Conservation (phyloP, 2,888 invertebrate species). For the Pyrrhopygopsis socrates region DNA sequence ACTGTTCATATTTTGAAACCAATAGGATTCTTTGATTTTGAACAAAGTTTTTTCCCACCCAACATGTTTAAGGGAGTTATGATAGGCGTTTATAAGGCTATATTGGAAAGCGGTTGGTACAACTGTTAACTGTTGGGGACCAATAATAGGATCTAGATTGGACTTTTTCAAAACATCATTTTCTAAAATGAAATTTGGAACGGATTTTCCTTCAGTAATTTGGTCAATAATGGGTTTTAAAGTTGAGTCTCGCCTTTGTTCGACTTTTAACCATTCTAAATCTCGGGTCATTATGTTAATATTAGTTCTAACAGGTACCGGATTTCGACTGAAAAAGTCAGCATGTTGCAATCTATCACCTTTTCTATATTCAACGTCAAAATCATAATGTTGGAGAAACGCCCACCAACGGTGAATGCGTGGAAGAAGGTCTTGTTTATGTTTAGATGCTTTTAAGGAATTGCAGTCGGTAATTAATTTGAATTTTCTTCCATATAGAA, state of each 20-base stretch:
- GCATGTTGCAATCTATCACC: conserved; percentile 23
- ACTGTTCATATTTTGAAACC: conserved; percentile 59
- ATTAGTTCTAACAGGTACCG: conserved; percentile 51
- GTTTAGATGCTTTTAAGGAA: neutral
- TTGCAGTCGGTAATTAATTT: neutral
- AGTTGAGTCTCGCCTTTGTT: conserved; percentile 65
- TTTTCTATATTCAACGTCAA: conserved; percentile 18
- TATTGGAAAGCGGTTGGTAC: conserved; percentile 56
- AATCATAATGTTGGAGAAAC: conserved; percentile 11
- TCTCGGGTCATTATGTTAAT: conserved; percentile 60
- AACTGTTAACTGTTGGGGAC: conserved; percentile 24
- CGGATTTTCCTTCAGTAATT: conserved; percentile 6
- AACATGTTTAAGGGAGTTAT: conserved; percentile 63
- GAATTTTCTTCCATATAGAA: too few species aligned
- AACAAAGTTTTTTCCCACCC: conserved; percentile 79
- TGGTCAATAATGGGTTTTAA: conserved; percentile 54
- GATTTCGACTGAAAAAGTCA: conserved; percentile 83
- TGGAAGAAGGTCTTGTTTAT: neutral
- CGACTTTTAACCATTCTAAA: conserved; percentile 80
- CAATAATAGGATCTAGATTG: neutral
- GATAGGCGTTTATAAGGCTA: conserved; percentile 72
- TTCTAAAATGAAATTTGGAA: conserved; percentile 46
- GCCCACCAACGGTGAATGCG: conserved; percentile 24
- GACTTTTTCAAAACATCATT: conserved; percentile 40
- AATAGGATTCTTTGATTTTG: conserved; percentile 50